Evolutionary conservation across 2,888 invertebrate genomes (phyloP), one percentile per base, ranked within the genome.

Genomic region (Tridacna crocea): DNA sequence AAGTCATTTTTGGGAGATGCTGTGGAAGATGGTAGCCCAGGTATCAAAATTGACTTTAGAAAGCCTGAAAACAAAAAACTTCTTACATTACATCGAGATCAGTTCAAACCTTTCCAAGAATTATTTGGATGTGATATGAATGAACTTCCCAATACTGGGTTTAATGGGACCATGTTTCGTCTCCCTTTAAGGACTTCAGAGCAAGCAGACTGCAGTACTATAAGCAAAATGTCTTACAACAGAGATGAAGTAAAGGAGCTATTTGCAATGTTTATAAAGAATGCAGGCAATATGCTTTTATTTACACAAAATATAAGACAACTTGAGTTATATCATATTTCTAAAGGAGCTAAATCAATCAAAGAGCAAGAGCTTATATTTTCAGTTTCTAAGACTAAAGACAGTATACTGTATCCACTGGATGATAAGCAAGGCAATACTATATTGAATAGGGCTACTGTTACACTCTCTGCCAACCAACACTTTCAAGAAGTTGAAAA

Each of bases 271-370:
- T 80, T 93, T 12, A 79, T 89, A n/a, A 79, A 89, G 26, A 84
- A 87, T 48, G 91, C 90, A 15, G 92, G 93, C 26, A 90, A 87
- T 58, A 78, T 94, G 55, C 85, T 94, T 27, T 79, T 94, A 24
- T 94, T 93, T 85, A 92, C 93, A 15, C 94, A 94, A 81, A 92
- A 92, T 77, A 91, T 94, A 19, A 68, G 80, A 17, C 84, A 81
- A 51, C 79, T 94, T 27, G 86, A 89, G 75, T 75, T 92, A 12
- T 91, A 88, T 82, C 91, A 93, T 82, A 68, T 93, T 26, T 46
- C 74, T 13, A 47, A 22, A 47, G 4, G 0, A 15, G 61, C 74
- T 15, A 61, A 60, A 17, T 74, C 61, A 15, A 27, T 61, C 22
- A 17, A 60, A 47, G 47, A 74, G 13, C 27, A 46, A 17, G 22